These are phyloP conservation scores for Thalassaphorura encarpata DNA, from an alignment of 1,140 invertebrate genomes.

Conservation along the genomic window DNA sequence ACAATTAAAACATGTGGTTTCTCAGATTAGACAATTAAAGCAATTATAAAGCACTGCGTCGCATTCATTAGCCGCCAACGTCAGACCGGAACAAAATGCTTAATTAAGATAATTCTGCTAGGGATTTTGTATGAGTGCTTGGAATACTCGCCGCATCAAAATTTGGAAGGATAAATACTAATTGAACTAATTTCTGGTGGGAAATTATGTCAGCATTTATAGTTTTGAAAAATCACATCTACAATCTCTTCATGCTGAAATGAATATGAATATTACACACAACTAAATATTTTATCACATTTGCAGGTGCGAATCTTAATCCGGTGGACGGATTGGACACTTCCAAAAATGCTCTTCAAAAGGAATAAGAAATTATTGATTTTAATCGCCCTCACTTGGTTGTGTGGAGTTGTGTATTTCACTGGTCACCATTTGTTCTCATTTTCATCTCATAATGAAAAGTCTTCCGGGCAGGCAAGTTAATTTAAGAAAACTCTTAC, in stretches of 20 bases:
- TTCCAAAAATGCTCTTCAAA: constrained; percentile 27
- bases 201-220: not conserved
- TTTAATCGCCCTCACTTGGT: constrained; percentile 27
- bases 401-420: constrained; percentile 31
- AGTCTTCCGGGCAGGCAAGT: not conserved
- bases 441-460: constrained; percentile 2
- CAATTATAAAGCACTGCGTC: no score
- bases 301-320: not conserved
- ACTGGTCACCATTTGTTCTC: constrained; percentile 23
- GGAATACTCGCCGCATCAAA: no score
- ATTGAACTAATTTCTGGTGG: not conserved
- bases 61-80: no score
- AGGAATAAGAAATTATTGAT: constrained; percentile 28
- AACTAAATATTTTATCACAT: not conserved
- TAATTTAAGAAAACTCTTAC: not conserved
- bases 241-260: not conserved
- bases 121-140: no score
- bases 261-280: not conserved
- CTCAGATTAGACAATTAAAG: no score
- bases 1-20: no score
- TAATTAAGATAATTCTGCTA: no score
- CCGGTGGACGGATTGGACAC: not conserved
- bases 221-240: not conserved
- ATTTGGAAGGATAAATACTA: not conserved
- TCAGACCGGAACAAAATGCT: no score